Conservation (phyloP, 1,140 invertebrate genomes). For the Oryzaephilus surinamensis region DNA sequence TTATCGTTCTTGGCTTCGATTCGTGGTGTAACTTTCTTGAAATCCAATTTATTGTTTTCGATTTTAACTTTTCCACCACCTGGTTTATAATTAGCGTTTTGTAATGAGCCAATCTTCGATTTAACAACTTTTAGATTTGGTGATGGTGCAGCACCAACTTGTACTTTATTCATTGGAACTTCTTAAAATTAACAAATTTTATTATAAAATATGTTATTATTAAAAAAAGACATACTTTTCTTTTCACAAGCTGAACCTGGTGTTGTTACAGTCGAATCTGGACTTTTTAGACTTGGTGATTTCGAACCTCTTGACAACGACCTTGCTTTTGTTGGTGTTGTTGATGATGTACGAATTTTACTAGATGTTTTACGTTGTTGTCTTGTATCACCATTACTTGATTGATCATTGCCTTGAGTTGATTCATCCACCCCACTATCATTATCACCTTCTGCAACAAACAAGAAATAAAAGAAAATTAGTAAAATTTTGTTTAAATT, state of each 20-base stretch:
- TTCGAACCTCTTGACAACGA: conserved; percentile 49
- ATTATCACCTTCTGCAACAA: conserved; percentile 62
- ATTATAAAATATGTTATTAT: neutral
- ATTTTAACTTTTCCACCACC: conserved; percentile 88
- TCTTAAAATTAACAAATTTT: conserved; percentile 41
- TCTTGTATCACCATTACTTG: conserved; percentile 54
- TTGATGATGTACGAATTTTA: conserved; percentile 45
- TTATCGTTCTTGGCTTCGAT: conserved; percentile 87
- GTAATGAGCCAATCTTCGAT: conserved; percentile 89
- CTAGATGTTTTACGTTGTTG: conserved; percentile 41
- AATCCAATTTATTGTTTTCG: conserved; percentile 74
- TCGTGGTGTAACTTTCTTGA: conserved; percentile 65
- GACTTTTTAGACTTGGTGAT: conserved; percentile 47
- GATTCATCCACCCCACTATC: conserved; percentile 68
- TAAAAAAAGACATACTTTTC: conserved; percentile 49
- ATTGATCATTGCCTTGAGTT: conserved; percentile 53
- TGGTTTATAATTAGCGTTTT: conserved; percentile 85
- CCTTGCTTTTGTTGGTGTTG: conserved; percentile 41
- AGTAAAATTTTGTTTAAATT: neutral
- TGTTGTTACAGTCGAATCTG: conserved; percentile 46
- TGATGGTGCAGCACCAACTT: conserved; percentile 80
- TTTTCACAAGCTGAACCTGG: conserved; percentile 48
- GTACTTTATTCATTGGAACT: conserved; percentile 87
- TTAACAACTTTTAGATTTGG: conserved; percentile 83
- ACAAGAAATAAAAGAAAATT: conserved; percentile 13